Evolutionary conservation across 2,113 vertebrate species (phyloP), one percentile per base, ranked within the genome.

Genomic region (Coturnix japonica): DNA sequence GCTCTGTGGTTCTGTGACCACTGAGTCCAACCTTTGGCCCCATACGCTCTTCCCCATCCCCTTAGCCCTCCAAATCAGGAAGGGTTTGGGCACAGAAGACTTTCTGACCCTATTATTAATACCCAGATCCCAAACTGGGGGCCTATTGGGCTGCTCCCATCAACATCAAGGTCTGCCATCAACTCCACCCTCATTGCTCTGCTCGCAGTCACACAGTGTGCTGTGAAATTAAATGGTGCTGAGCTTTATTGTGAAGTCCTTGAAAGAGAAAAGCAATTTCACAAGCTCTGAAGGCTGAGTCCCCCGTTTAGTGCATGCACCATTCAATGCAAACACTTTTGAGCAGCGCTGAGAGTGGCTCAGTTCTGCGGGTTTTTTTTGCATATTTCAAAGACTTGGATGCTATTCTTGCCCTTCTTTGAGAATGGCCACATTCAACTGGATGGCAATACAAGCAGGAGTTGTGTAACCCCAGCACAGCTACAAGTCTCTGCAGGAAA

Each of bases 181-280:
- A 19, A 13, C 8, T 31, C 41, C 10, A 33, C 20, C 25, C 44
- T 26, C 64, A 2, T 20, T 35, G 72, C 26, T 35, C 46, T 54
- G n/a, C 28, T 41, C 20, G 37, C 31, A 13, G 31, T 75, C 18
- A 25, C 43, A 25, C 6, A 1, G 8, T 0, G 9, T 4, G 0
- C 13, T 28, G 63, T 53, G 28, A 47, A 60, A 85, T 81, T 5
- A 30, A 81, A 59, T 5, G 20, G 7, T 9, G 1, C 3, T 17
- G 39, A 65, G 25, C 39, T n/a, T 20, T 31, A 6, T 16, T 8
- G 26, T 11, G 51, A 66, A 16, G 53, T 26, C 35, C 11, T 20
- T 63, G 71, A 53, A 43, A 83, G 11, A 25, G 22, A 26, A 71
- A 66, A 89, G 21, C 21, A 28, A 19, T 57, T 69, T 30, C 4